These are phyloP conservation scores for Gastrophryne carolinensis DNA, from an alignment of 2,797 vertebrate genomes.

Conservation along the genomic window DNA sequence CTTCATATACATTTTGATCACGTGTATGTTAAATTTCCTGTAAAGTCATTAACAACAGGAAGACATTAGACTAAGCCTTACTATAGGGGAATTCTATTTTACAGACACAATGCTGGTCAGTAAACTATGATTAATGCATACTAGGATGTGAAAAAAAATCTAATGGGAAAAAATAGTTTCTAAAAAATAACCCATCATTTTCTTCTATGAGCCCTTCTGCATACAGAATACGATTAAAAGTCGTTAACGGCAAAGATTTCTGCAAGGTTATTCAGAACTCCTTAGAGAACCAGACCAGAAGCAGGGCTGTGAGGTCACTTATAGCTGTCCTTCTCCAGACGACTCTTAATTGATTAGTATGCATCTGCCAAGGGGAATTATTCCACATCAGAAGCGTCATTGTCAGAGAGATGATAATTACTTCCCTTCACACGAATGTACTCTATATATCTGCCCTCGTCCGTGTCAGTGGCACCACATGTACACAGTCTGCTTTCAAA, in stretches of 20 bases:
- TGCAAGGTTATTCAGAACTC: conserved; percentile 63
- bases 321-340: conserved; percentile 66
- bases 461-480: conserved; percentile 87
- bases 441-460: conserved; percentile 93
- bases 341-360: conserved; percentile 65
- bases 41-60: conserved; percentile 58
- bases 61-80: conserved; percentile 46
- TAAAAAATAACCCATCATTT: background rate
- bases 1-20: conserved; percentile 61
- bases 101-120: background rate
- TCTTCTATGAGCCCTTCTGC: background rate
- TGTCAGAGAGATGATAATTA: conserved; percentile 98
- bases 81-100: background rate
- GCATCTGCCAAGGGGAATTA: conserved; percentile 71
- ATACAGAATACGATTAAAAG: conserved; percentile 37
- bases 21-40: conserved; percentile 48
- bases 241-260: conserved; percentile 59
- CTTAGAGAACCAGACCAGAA: conserved; percentile 71
- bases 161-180: background rate
- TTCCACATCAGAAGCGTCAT: conserved; percentile 95
- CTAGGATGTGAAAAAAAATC: conserved; percentile 43
- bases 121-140: background rate
- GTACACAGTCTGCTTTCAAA: conserved; percentile 92
- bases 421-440: conserved; percentile 98
- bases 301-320: conserved; percentile 71